phyloP scores from a whole-genome alignment of 2,888 invertebrate genomes.

The Melinaea marsaeus region DNA sequence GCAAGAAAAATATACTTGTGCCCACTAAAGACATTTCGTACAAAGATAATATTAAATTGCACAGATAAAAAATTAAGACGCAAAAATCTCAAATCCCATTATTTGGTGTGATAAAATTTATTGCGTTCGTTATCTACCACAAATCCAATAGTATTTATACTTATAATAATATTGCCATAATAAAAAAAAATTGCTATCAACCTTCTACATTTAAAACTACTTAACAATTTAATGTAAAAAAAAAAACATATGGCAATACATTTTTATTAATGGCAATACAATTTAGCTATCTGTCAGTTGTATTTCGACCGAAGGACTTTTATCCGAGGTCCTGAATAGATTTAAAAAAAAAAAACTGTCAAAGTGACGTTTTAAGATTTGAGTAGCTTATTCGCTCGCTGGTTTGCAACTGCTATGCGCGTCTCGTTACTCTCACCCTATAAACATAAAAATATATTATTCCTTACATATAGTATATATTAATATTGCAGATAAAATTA shows the following conservation, averaged over 20 bases:
- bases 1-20: slow-evolving; percentile 15
- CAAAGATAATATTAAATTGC: background rate
- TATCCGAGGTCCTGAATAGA: too few relatives aligned
- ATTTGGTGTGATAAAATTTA: background rate
- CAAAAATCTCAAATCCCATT: too few relatives aligned
- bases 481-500: too few relatives aligned
- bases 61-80: background rate
- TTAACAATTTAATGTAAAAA: slow-evolving; percentile 1
- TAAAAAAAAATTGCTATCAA: slow-evolving; percentile 5
- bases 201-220: slow-evolving; percentile 7
- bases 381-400: slow-evolving; percentile 92
- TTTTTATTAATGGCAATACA: slow-evolving; percentile 6
- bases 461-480: too few relatives aligned
- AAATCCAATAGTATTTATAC: slow-evolving; percentile 3
- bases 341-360: background rate
- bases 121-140: slow-evolving; percentile 6
- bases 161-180: slow-evolving; percentile 28
- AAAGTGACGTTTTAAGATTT: slow-evolving; percentile 75
- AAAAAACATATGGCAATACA: background rate
- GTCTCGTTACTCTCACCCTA: slow-evolving; percentile 92
- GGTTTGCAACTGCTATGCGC: slow-evolving; percentile 93
- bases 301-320: too few relatives aligned
- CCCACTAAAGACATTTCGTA: slow-evolving; percentile 3
- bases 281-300: background rate
- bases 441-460: slow-evolving; percentile 35